Conservation (phyloP, 2,113 vertebrate species). For the Scytalopus superciliaris region DNA sequence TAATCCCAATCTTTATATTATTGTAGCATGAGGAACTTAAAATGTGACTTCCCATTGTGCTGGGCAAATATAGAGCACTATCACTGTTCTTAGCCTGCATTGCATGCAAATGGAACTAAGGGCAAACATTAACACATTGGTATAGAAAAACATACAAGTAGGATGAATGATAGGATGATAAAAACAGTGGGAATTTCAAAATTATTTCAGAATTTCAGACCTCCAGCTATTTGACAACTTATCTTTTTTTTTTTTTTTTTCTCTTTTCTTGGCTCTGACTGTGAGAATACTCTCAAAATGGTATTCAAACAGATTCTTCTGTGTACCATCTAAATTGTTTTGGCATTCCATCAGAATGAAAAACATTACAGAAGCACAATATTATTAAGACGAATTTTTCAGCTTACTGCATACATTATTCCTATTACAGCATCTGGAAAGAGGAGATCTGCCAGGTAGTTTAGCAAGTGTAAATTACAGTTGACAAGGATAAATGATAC, state of each 20-base stretch:
- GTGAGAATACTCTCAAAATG: not conserved
- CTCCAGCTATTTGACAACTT: not conserved
- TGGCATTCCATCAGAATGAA: not conserved
- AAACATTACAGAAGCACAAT: not conserved
- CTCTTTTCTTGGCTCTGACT: not conserved
- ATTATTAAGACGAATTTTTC: not conserved
- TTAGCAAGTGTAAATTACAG: constrained; percentile 41
- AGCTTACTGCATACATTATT: not conserved
- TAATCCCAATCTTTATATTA: not conserved
- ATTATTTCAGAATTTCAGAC: not conserved
- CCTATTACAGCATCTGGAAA: constrained; percentile 2
- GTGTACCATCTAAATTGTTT: not conserved
- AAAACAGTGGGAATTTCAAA: not conserved
- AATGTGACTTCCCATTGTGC: not conserved
- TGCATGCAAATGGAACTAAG: not conserved
- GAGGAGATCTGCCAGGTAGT: not conserved
- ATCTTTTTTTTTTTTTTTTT: not conserved
- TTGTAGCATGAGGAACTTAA: not conserved
- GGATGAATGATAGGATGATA: not conserved
- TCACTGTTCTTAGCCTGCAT: not conserved
- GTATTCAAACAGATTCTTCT: not conserved
- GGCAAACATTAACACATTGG: not conserved
- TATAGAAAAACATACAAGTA: not conserved
- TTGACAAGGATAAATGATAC: constrained; percentile 45
- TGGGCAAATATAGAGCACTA: not conserved